Evolutionary conservation across 2,797 vertebrate species (phyloP).

Genomic region (Syncerus caffer): DNA sequence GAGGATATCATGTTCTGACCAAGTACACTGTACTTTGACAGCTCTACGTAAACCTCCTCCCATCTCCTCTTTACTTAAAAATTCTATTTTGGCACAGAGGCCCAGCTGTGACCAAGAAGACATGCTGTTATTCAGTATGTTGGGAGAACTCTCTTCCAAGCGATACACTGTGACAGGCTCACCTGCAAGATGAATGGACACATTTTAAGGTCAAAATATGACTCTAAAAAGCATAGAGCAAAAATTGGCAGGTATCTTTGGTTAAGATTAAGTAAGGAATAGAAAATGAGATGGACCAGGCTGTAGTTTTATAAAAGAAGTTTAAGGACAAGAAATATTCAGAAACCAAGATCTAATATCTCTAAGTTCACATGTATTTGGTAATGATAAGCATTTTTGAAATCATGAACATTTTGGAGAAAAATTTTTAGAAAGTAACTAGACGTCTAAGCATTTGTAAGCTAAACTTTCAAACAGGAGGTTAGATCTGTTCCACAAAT

Average conservation of each 20-base stretch:
- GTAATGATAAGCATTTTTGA: background rate
- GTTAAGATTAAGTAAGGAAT: background rate
- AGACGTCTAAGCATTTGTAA: background rate
- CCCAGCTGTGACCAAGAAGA: constrained; percentile 98
- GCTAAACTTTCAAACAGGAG: background rate
- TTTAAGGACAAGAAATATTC: background rate
- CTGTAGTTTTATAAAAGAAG: constrained; percentile 8
- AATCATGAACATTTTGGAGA: background rate
- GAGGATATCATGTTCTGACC: constrained; percentile 97
- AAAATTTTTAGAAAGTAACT: constrained; percentile 31
- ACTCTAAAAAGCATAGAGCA: constrained; percentile 18
- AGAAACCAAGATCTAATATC: background rate
- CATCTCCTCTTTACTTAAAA: constrained; percentile 99
- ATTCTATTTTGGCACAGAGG: constrained; percentile 98
- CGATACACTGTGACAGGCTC: constrained; percentile 98
- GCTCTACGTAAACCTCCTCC: constrained; percentile 95
- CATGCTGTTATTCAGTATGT: constrained; percentile 99
- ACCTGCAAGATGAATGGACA: constrained; percentile 81
- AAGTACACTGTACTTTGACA: constrained; percentile 97
- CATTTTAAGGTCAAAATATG: constrained; percentile 18
- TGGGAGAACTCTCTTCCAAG: constrained; percentile 97
- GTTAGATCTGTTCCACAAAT: background rate
- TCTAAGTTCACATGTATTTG: background rate
- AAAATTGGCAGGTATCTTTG: background rate
- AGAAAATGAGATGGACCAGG: background rate